Evolutionary conservation across 2,113 vertebrate genomes (phyloP), one percentile per base, ranked within the genome.

Genomic region (Ceyx melanurus): DNA sequence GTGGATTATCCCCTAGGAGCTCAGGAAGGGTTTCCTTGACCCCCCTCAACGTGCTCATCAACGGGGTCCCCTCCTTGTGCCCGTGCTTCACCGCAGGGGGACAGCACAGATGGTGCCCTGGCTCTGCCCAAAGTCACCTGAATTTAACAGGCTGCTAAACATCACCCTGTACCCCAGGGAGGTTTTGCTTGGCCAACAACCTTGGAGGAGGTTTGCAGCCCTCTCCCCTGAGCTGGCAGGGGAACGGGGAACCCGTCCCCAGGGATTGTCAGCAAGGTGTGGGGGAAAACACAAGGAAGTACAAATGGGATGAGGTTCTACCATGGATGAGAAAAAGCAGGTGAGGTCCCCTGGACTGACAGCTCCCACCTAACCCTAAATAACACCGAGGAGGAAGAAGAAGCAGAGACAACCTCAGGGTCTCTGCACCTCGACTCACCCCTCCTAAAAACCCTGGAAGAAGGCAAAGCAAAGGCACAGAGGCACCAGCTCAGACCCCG

Each of bases 141-240:
- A 5, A 4, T 7, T 65, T 31, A 12, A 21, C 31, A 17, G 57
- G 61, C 56, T 46, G 57, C 28, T 82, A 21, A 75, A 51, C 19
- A 40, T 35, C 77, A 19, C 6, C 45, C 57, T 2, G 1, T 35
- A 26, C 10, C 53, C 40, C 18, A 2, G 37, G 13, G 43, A 70
- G 25, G 53, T 18, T 84, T 20, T 45, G 14, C 57, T 75, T 4
- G 0, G 1, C 80, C 4, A 0, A 0, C 0, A 7, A n/a, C 40
- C 70, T 84, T 18, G 31, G n/a, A 23, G 35, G 65, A 48, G 54
- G 43, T 73, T 68, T 53, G 61, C 43, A 25, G 40, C 40, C 10
- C 1, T 60, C 20, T 79, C 9, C 48, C 15, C 16, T 17, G 25
- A 10, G 7, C 46, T 43, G 31, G 40, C 14, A 28, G 50, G 53